A percentile compares a stretch with the other conserved stretches of the same genome.
These are phyloP conservation scores for Nycticorax nycticorax DNA, from an alignment of 2,113 vertebrate species.

Conservation along the genomic window DNA sequence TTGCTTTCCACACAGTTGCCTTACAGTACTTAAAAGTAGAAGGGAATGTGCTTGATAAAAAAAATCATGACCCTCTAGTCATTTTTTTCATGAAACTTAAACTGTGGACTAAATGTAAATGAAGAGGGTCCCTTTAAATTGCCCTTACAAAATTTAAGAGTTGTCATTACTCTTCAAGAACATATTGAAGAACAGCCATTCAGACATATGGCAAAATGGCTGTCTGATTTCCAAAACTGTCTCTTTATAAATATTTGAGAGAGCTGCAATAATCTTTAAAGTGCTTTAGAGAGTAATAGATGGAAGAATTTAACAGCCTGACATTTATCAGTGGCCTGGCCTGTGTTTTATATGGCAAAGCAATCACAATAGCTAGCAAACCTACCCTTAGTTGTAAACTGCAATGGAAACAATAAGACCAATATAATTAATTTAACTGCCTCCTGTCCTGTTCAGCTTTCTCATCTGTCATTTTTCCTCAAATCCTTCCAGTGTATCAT, in stretches of 20 bases:
- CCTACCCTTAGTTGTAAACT: background rate
- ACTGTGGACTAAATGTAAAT: background rate
- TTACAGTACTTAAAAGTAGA: background rate
- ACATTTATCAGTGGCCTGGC: background rate
- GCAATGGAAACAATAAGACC: background rate
- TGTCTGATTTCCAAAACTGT: constrained; percentile 6
- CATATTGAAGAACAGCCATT: background rate
- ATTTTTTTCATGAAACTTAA: background rate
- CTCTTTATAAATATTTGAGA: constrained; percentile 19
- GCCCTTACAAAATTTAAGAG: background rate
- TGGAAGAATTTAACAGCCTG: background rate
- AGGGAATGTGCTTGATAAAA: background rate
- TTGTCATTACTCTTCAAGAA: constrained; percentile 10
- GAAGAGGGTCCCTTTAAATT: background rate
- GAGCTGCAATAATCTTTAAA: background rate
- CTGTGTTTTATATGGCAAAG: background rate
- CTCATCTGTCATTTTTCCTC: background rate
- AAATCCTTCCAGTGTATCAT: background rate
- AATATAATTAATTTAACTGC: background rate
- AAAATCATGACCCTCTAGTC: background rate
- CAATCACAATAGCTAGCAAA: background rate
- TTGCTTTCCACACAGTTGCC: background rate
- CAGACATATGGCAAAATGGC: constrained; percentile 10
- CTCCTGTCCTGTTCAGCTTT: background rate
- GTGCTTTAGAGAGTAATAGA: background rate